Evolutionary conservation across 2,797 vertebrate genomes (phyloP).

Genomic region (Gymnothorax reevesii): DNA sequence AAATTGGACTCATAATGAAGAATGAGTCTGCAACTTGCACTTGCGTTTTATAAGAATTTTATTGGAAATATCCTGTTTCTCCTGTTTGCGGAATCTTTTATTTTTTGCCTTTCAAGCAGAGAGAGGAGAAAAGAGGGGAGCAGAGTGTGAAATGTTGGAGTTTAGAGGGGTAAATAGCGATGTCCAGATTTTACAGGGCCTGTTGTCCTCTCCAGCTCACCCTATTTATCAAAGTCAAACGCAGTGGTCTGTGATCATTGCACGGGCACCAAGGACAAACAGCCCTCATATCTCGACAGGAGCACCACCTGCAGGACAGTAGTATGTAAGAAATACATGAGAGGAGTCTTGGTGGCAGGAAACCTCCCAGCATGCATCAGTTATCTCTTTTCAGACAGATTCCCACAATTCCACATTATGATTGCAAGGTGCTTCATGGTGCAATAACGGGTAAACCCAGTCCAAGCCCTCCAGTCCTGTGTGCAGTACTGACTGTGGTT

Average conservation of each 20-base stretch:
- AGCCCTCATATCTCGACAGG: constrained; percentile 47
- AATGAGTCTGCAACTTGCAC: constrained; percentile 34
- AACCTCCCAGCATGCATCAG: constrained; percentile 29
- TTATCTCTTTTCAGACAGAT: not conserved
- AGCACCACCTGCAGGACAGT: constrained; percentile 35
- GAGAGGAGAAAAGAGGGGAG: not conserved
- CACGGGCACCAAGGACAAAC: constrained; percentile 64
- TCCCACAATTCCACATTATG: not conserved
- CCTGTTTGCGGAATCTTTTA: not conserved
- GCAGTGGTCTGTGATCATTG: constrained; percentile 49
- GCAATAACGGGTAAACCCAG: not conserved
- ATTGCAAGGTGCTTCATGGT: not conserved
- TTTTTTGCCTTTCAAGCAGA: not conserved
- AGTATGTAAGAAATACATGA: constrained; percentile 35
- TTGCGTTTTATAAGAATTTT: constrained; percentile 31
- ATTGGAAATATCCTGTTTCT: constrained; percentile 7
- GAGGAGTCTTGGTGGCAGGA: constrained; percentile 5
- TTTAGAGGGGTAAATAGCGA: not conserved
- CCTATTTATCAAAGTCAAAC: constrained; percentile 51
- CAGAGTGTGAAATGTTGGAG: not conserved
- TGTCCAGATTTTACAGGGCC: not conserved
- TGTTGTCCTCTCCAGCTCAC: constrained; percentile 26
- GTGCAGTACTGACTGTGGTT: not conserved
- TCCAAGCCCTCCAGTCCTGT: not conserved
- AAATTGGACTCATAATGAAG: constrained; percentile 44